These are phyloP conservation scores for Parnassius smintheus DNA, from an alignment of 2,888 invertebrate species.

Conservation along the genomic window DNA sequence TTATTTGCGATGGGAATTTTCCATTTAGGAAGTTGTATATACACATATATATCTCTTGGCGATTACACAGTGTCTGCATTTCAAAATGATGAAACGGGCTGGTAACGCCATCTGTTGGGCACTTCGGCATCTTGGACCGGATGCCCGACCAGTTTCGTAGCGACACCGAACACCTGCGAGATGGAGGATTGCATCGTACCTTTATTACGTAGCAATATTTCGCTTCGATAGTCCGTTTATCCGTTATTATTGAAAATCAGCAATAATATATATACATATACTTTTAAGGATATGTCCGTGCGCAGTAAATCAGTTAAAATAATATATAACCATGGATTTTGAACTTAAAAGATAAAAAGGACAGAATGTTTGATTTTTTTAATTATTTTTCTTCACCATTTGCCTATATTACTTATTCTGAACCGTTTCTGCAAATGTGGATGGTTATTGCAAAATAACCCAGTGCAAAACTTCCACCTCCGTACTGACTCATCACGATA, in stretches of 20 bases:
- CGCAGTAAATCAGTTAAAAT: too few relatives aligned
- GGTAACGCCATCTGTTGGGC: constrained; percentile 70
- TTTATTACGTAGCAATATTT: constrained; percentile 29
- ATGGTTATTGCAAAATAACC: too few relatives aligned
- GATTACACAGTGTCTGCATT: constrained; percentile 6
- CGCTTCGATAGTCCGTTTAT: constrained; percentile 30
- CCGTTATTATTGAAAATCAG: constrained; percentile 8
- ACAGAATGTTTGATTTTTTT: too few relatives aligned
- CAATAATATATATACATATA: too few relatives aligned
- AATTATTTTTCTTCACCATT: too few relatives aligned
- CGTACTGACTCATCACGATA: too few relatives aligned
- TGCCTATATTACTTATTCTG: too few relatives aligned
- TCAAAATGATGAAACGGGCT: constrained; percentile 38
- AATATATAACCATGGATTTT: too few relatives aligned
- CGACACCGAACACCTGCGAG: constrained; percentile 74
- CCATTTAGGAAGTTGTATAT: constrained; percentile 2
- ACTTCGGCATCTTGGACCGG: constrained; percentile 57
- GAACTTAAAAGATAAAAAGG: too few relatives aligned
- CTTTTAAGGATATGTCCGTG: too few relatives aligned
- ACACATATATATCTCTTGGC: background rate
- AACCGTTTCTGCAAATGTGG: too few relatives aligned
- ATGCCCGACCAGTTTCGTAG: constrained; percentile 76
- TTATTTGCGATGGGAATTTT: constrained; percentile 20
- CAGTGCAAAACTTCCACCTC: too few relatives aligned
- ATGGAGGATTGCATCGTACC: constrained; percentile 30